These are phyloP conservation scores for Axinella damicornis DNA, from an alignment of 37 sponge, comb jelly and placozoan genomes.

Conservation along the genomic window DNA sequence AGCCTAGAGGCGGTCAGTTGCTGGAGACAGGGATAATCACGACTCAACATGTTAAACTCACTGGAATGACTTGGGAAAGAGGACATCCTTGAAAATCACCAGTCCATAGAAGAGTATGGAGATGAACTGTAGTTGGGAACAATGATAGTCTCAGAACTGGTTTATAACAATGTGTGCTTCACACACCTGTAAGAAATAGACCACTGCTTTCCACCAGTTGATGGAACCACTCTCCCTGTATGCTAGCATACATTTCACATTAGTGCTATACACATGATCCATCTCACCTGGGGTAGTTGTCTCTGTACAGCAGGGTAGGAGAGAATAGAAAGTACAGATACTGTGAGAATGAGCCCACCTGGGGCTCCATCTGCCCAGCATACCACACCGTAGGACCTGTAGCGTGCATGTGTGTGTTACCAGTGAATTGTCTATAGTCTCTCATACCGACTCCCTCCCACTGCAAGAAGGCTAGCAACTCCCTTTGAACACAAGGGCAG, in stretches of 20 bases:
- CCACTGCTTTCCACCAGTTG: conserved; percentile 19
- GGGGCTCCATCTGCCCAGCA: conserved; percentile 64
- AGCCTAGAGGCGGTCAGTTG: conserved; percentile 1
- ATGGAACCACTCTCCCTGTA: conserved; percentile 31
- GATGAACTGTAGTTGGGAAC: background rate
- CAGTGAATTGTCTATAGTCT: too few species aligned
- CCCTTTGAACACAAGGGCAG: too few species aligned
- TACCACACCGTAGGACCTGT: conserved; percentile 70
- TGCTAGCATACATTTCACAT: too few species aligned
- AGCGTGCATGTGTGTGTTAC: too few species aligned
- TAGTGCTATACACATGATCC: background rate
- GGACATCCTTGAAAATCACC: conserved; percentile 15
- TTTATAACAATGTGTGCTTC: background rate
- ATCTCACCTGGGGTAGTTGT: conserved; percentile 81
- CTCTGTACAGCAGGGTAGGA: conserved; percentile 85
- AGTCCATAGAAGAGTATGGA: too few species aligned
- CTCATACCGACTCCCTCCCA: too few species aligned
- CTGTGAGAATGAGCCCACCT: conserved; percentile 63
- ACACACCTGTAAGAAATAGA: conserved; percentile 20
- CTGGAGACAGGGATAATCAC: background rate
- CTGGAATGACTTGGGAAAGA: conserved; percentile 31
- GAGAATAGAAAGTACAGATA: conserved; percentile 81
- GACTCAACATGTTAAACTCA: background rate
- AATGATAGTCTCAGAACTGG: background rate
- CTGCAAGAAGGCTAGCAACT: too few species aligned